phyloP scores from a whole-genome alignment of 2,113 vertebrate genomes.

The Strix aluco region DNA sequence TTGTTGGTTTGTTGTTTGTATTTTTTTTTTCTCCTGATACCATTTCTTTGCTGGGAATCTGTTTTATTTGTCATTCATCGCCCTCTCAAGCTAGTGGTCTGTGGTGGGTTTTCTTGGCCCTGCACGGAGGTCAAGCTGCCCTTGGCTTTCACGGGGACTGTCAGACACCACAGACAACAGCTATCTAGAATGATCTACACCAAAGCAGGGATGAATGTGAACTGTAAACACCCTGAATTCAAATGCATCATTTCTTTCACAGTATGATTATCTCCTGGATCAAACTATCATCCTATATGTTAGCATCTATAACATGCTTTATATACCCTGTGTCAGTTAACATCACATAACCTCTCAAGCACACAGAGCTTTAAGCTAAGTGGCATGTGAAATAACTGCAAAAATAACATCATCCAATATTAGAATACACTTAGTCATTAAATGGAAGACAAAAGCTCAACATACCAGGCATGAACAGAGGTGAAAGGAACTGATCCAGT shows the following conservation, averaged over 20 bases:
- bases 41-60: not conserved
- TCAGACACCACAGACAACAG: fast-evolving
- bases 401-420: not conserved
- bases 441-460: not conserved
- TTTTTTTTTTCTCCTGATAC: no score
- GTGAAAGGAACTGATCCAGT: not conserved
- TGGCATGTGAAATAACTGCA: not conserved
- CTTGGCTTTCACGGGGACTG: not conserved
- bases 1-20: no score
- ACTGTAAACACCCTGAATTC: not conserved
- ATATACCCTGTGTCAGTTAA: not conserved
- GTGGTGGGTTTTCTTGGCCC: not conserved
- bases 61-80: not conserved
- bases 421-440: not conserved
- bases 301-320: not conserved
- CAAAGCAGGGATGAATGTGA: not conserved
- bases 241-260: not conserved
- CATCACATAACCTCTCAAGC: not conserved
- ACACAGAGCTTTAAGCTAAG: not conserved
- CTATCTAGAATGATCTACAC: not conserved
- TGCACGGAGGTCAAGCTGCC: not conserved
- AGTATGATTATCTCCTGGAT: not conserved
- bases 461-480: not conserved
- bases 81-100: not conserved
- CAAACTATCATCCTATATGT: fast-evolving